Conservation (phyloP, 1,140 invertebrate genomes). For the Glossosoma conforme region DNA sequence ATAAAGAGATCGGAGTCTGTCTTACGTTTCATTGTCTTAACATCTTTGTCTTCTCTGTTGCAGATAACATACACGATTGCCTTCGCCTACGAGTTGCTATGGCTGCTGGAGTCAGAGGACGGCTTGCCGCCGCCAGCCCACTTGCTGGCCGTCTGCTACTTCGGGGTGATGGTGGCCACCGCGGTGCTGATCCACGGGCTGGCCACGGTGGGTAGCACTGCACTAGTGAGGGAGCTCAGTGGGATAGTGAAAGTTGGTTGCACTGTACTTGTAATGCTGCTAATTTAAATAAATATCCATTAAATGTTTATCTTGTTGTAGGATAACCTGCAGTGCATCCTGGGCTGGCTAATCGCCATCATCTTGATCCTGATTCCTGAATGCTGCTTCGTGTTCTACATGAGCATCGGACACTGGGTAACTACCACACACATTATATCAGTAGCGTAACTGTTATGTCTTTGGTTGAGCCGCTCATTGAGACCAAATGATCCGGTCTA, state of each 20-base stretch:
- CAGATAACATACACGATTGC: slow-evolving; percentile 58
- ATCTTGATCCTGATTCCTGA: slow-evolving; percentile 62
- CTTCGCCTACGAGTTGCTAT: slow-evolving; percentile 56
- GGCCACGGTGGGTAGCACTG: slow-evolving; percentile 52
- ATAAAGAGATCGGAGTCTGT: too few species aligned
- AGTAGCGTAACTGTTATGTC: too few species aligned
- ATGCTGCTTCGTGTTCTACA: slow-evolving; percentile 63
- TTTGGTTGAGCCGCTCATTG: too few species aligned
- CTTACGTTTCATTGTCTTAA: too few species aligned
- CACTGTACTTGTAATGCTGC: not conserved
- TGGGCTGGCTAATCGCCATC: slow-evolving; percentile 61
- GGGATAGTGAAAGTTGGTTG: not conserved
- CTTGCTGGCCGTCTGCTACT: slow-evolving; percentile 57
- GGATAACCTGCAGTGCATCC: slow-evolving; percentile 56
- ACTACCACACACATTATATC: too few species aligned
- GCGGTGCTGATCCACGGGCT: slow-evolving; percentile 58
- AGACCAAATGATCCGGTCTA: too few species aligned
- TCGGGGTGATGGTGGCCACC: slow-evolving; percentile 53
- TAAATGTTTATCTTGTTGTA: slow-evolving; percentile 38
- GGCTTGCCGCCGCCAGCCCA: slow-evolving; percentile 54
- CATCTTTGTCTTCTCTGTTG: too few species aligned
- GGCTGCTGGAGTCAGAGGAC: slow-evolving; percentile 53
- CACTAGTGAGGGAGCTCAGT: not conserved
- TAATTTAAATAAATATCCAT: not conserved
- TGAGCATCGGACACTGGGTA: slow-evolving; percentile 66